Percentiles rank a stretch among this genome's conserved stretches.
These are phyloP conservation scores for Triplophysa rosa DNA, from an alignment of 2,113 vertebrate species.

Conservation along the genomic window DNA sequence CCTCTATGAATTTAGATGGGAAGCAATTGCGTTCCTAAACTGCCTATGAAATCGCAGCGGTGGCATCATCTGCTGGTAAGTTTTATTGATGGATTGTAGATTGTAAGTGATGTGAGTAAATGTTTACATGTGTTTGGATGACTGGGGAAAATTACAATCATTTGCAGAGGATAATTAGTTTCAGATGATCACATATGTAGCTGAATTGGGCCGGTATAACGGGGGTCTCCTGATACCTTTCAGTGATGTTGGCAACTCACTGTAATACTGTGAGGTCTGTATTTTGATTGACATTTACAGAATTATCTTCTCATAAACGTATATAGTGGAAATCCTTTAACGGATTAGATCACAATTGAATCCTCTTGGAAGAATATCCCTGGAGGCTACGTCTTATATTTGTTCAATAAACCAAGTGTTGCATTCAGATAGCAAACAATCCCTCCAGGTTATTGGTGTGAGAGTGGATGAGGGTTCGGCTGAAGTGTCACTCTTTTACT, in stretches of 20 bases:
- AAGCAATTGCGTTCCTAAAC: constrained; percentile 44
- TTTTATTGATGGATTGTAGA: constrained; percentile 49
- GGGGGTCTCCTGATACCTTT: constrained; percentile 3
- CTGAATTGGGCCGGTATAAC: neutral
- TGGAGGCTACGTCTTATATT: neutral
- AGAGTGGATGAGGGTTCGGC: neutral
- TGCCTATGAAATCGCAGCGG: constrained; percentile 34
- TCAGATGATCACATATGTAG: constrained; percentile 36
- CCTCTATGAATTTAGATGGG: constrained; percentile 46
- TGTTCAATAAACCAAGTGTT: constrained; percentile 20
- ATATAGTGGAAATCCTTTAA: constrained; percentile 4
- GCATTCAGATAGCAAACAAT: constrained; percentile 20
- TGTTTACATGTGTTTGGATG: constrained; percentile 42
- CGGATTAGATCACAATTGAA: constrained; percentile 10
- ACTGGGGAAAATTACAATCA: constrained; percentile 30
- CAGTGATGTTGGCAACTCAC: neutral
- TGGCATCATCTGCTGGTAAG: constrained; percentile 34
- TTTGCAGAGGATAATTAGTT: constrained; percentile 32
- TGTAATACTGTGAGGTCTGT: neutral
- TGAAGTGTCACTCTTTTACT: constrained; percentile 5
- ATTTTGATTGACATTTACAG: constrained; percentile 29
- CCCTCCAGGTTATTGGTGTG: neutral
- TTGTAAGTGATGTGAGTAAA: constrained; percentile 48
- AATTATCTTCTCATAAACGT: constrained; percentile 11
- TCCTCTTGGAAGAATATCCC: neutral